A percentile compares a stretch with the other conserved stretches of the same genome.
Evolutionary conservation across 2,113 vertebrate species (phyloP).

Genomic region (Saguinus midas): DNA sequence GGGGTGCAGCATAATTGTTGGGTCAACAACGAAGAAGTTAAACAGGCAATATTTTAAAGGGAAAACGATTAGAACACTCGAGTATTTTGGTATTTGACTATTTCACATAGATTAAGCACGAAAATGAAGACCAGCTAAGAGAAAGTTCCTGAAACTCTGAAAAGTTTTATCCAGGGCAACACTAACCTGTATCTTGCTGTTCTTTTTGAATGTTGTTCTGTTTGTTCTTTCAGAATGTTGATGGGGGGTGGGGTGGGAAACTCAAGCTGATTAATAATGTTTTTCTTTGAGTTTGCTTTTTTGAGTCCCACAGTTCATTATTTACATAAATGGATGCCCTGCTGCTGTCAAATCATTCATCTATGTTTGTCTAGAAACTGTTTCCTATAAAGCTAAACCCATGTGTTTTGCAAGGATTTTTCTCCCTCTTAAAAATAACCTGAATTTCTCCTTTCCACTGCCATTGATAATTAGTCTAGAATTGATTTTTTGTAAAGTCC

Average conservation of each 20-base stretch:
- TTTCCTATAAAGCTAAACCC: slow-evolving; percentile 62
- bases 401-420: slow-evolving; percentile 50
- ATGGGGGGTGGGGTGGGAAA: neutral
- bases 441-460: slow-evolving; percentile 6
- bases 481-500: neutral
- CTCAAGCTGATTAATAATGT: slow-evolving; percentile 78
- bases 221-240: slow-evolving; percentile 67
- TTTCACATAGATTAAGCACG: neutral
- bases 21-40: neutral
- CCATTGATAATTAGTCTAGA: neutral
- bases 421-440: slow-evolving; percentile 1
- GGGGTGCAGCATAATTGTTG: neutral
- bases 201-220: slow-evolving; percentile 54
- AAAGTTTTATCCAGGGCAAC: slow-evolving; percentile 1
- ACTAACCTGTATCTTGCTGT: neutral
- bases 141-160: neutral
- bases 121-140: neutral
- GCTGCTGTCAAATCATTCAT: slow-evolving; percentile 55
- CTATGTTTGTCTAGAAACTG: slow-evolving; percentile 68
- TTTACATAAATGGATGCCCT: slow-evolving; percentile 70
- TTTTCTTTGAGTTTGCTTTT: slow-evolving; percentile 74
- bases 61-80: neutral
- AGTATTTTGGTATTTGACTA: neutral
- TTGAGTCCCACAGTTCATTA: slow-evolving; percentile 68
- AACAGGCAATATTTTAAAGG: neutral